Evolutionary conservation across 2,113 vertebrate genomes (phyloP), one percentile per base, ranked within the genome.

Genomic region (Tyrannus savana): DNA sequence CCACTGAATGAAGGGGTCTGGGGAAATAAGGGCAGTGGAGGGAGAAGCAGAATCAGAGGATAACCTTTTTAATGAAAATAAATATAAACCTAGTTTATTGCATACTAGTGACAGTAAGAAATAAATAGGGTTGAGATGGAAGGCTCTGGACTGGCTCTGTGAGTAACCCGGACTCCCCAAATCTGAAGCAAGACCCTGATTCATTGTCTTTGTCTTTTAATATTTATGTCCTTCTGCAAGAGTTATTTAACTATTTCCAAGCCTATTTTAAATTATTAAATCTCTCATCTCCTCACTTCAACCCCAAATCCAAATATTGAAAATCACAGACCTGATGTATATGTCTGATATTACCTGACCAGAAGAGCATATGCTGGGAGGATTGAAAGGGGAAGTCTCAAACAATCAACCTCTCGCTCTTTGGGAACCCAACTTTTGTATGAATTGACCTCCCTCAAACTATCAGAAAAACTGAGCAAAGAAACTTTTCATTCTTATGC

Each of bases 61-160:
- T n/a, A 60, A 62, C 1, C 2, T 42, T 79, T 89, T 4, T 25
- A 27, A 41, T 30, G 14, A 63, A 63, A 63, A 30, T 42, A 42
- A 63, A 63, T 14, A 30, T 42, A 30, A 30, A 42, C 9, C 19
- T 63, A 30, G 60, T 39, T 62, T 62, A 39, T 62, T 39, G 39
- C 17, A 27, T 28, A 19, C 19, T 69, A 59, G 31, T 49, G 46
- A 10, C 33, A 35, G 33, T 28, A 37, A 55, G 21, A 41, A 55
- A 14, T 17, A 30, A 67, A 25, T 0, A 6, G 10, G 6, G 0
- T 31, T 59, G 58, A 41, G 69, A 25, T 1, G 31, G 49, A 68
- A 58, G 49, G n/a, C 18, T 75, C 25, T 9, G 17, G 35, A 8
- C 30, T 74, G 39, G 18, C 39, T 66, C 67, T 25, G 35, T 41